These are phyloP conservation scores for Crotalus helleri DNA, from an alignment of 2,113 vertebrate species.

Conservation along the genomic window DNA sequence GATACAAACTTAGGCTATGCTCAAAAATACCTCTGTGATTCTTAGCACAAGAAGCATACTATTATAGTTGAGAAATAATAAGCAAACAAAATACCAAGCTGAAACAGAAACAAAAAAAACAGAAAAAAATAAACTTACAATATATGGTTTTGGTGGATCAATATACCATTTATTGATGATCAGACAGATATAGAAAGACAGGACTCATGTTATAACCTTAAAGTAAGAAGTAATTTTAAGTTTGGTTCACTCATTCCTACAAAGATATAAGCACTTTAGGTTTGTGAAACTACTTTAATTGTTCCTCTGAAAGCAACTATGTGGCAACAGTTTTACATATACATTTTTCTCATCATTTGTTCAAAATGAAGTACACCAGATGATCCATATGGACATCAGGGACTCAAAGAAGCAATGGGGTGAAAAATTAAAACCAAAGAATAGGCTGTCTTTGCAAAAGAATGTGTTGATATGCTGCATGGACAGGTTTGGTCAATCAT, in stretches of 20 bases:
- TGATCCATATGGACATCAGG: neutral
- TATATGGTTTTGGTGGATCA: neutral
- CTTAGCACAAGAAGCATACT: neutral
- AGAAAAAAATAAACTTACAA: neutral
- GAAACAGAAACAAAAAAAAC: neutral
- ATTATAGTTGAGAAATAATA: neutral
- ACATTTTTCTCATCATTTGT: neutral
- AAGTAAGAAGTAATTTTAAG: neutral
- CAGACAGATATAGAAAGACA: neutral
- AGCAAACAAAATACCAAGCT: neutral
- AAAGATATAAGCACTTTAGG: neutral
- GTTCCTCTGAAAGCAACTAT: neutral
- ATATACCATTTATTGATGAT: neutral
- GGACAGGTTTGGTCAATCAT: neutral
- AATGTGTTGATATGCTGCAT: neutral
- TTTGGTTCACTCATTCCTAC: neutral
- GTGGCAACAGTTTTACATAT: neutral
- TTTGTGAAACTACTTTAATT: neutral
- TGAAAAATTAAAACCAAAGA: neutral
- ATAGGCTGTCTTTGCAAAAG: neutral
- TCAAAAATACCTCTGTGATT: neutral
- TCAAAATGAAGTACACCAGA: neutral
- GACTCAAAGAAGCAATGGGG: neutral
- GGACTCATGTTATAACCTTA: neutral
- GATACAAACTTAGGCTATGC: neutral